Conservation (phyloP, 2,113 vertebrate species). For the Sprattus sprattus region DNA sequence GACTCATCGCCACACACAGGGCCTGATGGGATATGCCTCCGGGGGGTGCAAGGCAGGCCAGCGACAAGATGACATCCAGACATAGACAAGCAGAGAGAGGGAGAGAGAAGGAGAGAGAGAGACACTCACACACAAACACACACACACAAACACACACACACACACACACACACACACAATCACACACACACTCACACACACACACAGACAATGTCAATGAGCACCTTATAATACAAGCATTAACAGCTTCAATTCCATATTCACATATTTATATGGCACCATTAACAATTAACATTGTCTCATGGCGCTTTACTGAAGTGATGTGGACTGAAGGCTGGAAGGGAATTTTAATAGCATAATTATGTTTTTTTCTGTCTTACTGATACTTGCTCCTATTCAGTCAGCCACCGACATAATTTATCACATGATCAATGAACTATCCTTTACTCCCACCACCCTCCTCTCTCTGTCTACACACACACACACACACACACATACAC, state of each 20-base stretch:
- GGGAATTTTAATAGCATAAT: too few species aligned
- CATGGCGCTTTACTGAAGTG: background rate
- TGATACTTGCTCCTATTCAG: background rate
- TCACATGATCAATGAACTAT: background rate
- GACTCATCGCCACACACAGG: constrained; percentile 72
- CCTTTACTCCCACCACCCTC: background rate
- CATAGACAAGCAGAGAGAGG: constrained; percentile 15
- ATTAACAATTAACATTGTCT: background rate
- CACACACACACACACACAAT: too few species aligned
- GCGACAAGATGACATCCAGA: constrained; percentile 57
- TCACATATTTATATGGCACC: background rate
- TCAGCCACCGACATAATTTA: background rate
- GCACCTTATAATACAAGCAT: background rate
- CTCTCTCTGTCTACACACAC: background rate
- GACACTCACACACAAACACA: too few species aligned
- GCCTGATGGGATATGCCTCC: constrained; percentile 72
- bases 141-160: too few species aligned
- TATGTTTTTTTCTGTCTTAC: background rate
- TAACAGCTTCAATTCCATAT: background rate
- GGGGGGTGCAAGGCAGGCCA: constrained; percentile 67
- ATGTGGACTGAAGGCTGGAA: background rate
- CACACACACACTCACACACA: too few species aligned
- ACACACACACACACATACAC: background rate
- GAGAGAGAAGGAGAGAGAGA: background rate
- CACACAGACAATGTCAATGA: background rate